Base-by-base conservation (phyloP, 2,888 invertebrate genomes). In the Drosophila siamana region DNA sequence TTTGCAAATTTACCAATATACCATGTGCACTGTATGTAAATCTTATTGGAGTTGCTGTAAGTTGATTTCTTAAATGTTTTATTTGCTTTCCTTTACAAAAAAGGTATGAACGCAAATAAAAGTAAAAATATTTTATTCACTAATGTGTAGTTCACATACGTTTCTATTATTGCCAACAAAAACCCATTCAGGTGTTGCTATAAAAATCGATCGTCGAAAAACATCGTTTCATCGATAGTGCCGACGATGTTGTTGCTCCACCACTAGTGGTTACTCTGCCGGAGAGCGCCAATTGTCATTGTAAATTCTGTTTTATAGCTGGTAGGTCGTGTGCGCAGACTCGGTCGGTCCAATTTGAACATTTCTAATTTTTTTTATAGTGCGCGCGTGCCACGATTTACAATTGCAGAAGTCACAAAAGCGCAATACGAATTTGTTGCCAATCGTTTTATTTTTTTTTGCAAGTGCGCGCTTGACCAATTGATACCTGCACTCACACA, bases 321-420 rank as follows among this genome's bases (percentile, higher is more conserved):
- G 63, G 43, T n/a, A 68, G 60, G 74, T 74, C 63, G 77, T 74
- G 63, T 68, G 74, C 77, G 74, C 72, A 76, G 72, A 72, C 68
- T 64, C 77, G 56, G 68, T 74, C 74, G 74, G 72, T 60, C 2
- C 22, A 57, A 68, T 71, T 76, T 72, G 41, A 68, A 74, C 36
- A 47, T 41, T 41, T 4, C 15, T n/a, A 43, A 24, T 52, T 24
- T 76, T 74, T 74, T 74, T 74, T 74, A 63, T 48, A 60, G 77
- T 74, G 63, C 74, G 74, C 74, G 74, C 74, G 77, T 74, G 74
- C 72, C 74, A 76, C 74, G 74, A 74, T 48, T 71, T 55, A 70
- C 57, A 55, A 69, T 73, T 68, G 55, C 75, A 66, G 44, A 33
- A 54, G 68, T 71, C 72, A 64, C 77, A 74, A 71, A 76, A 48